Conservation (phyloP, 2,888 invertebrate genomes). For the Strigamia transsilvanica region DNA sequence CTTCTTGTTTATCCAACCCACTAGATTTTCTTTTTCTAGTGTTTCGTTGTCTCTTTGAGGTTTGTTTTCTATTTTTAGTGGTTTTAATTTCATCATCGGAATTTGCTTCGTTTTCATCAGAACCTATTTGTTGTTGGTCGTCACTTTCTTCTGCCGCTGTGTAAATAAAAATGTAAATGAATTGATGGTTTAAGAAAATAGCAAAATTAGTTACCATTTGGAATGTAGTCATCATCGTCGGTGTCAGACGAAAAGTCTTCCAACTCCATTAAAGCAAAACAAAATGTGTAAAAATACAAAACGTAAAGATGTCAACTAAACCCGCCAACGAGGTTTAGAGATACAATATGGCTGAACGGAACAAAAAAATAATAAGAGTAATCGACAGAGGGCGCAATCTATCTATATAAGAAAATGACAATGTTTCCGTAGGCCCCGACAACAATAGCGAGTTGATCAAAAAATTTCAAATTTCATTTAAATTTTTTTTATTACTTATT, state of each 20-base stretch:
- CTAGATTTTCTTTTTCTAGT: background rate
- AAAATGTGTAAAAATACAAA: background rate
- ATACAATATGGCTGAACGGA: background rate
- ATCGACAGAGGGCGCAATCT: background rate
- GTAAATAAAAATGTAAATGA: background rate
- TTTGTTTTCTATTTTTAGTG: background rate
- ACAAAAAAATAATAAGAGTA: background rate
- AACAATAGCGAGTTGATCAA: too few species aligned
- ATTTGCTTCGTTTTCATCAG: background rate
- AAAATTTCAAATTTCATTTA: too few species aligned
- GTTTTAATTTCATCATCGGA: background rate
- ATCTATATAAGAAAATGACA: too few species aligned
- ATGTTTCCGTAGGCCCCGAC: too few species aligned
- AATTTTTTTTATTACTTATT: too few species aligned
- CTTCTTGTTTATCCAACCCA: background rate
- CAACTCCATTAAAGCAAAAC: background rate
- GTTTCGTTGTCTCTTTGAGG: background rate
- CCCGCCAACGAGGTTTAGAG: too few species aligned
- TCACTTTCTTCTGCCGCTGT: background rate
- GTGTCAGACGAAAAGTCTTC: slow-evolving; percentile 28
- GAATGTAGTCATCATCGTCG: slow-evolving; percentile 41
- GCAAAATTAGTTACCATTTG: background rate
- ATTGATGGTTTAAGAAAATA: background rate
- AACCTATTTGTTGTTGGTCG: background rate
- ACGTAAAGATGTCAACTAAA: background rate